Base-by-base conservation (phyloP, 2,888 invertebrate species). In the Allacma fusca region DNA sequence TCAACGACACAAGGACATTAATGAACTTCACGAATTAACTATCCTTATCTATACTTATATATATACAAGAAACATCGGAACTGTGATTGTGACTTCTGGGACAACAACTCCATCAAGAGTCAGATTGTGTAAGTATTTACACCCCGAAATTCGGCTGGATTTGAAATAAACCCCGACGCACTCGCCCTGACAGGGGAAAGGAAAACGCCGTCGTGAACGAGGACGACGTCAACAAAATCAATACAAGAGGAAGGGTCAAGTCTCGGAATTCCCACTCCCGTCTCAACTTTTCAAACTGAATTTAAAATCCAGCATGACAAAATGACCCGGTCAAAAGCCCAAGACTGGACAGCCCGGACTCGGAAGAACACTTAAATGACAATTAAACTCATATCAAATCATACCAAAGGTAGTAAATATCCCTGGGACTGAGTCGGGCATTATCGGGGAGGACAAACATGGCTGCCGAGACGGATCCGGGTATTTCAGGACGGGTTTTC, bases 91-190 rank as follows among this genome's bases (percentile, higher is more conserved):
- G 2, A 50, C 16, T 12, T 12, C 2, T 9, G 2, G 2, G 16
- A 50, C 50, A 50, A 50, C 50, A 50, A 50, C 50, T 19, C 16
- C n/a, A 50, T 19, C 50, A 50, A 16, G 2, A 50, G 50, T 50
- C 50, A 12, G 19, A 50, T 12, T 19, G 4, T 2, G n/a, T 16
- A 50, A 19, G 19, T 4, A n/a, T 50, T 5, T n/a, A 50, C 50
- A 28, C 29, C 19, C 50, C 50, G 50, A 50, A 50, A 62, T 62
- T 62, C 62, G 68, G 68, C 34, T 4, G 9, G 34, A 40, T 75
- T 69, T 34, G 23, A 69, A 69, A 44, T n/a, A 68, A n/a, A 29
- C 69, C 69, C 76, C 76, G 76, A 76, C 76, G 76, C 76, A 68
- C 23, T 76, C 76, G 57, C 76, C 21, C 2, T 59, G 24, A 7